Evolutionary conservation across 23 tunicate species (phyloP).

Genomic region (Ascidia mentula): DNA sequence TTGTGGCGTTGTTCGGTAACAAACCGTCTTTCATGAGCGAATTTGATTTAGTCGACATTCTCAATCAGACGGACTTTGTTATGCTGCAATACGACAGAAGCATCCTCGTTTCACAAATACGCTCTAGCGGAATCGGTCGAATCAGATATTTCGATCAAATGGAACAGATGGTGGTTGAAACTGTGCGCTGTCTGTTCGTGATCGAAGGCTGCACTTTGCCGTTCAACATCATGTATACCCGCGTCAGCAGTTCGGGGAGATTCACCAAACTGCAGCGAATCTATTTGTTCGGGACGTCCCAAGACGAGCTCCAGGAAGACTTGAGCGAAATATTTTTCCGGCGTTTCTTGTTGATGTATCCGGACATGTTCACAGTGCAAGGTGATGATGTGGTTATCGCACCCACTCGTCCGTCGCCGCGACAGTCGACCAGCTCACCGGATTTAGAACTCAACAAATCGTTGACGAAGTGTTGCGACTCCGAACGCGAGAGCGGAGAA

Average conservation of each 20-base stretch:
- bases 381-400: background rate
- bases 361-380: slow-evolving; percentile 4
- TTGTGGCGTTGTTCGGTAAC: background rate
- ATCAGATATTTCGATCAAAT: background rate
- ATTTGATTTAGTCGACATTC: slow-evolving; percentile 8
- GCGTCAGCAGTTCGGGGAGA: background rate
- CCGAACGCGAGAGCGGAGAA: slow-evolving; percentile 2
- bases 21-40: slow-evolving; percentile 8
- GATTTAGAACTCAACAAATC: background rate
- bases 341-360: slow-evolving; percentile 27
- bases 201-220: background rate
- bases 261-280: slow-evolving; percentile 1
- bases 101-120: background rate
- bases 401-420: background rate
- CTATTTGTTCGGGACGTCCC: slow-evolving; percentile 20
- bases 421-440: background rate
- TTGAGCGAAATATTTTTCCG: slow-evolving; percentile 12
- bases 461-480: background rate
- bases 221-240: background rate
- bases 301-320: background rate
- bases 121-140: background rate
- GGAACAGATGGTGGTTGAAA: background rate
- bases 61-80: background rate
- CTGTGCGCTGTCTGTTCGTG: background rate
- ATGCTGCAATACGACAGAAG: background rate